Conservation (phyloP, 2,113 vertebrate genomes). For the Paratilapia polleni region DNA sequence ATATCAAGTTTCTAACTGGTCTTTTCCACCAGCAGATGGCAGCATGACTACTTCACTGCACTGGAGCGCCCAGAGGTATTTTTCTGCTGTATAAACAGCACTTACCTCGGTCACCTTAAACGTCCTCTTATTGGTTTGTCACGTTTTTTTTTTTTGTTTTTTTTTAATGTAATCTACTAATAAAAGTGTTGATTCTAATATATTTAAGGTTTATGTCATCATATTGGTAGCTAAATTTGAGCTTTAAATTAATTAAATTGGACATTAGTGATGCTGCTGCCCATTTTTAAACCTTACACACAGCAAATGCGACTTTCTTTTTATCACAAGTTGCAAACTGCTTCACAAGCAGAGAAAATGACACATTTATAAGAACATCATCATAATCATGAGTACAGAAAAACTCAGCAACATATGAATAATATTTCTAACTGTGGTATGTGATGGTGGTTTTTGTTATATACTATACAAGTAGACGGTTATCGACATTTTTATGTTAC, state of each 20-base stretch:
- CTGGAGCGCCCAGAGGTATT: background rate
- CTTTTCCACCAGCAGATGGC: slow-evolving; percentile 66
- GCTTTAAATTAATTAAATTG: background rate
- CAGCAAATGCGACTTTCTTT: background rate
- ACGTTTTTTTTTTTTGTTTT: background rate
- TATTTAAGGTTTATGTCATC: background rate
- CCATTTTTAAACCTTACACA: background rate
- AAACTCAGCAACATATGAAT: too few relatives aligned
- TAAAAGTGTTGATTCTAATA: background rate
- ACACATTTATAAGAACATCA: background rate
- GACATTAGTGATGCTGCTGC: background rate
- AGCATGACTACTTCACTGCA: slow-evolving; percentile 55
- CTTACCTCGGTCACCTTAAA: background rate
- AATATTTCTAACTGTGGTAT: too few relatives aligned
- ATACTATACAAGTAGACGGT: background rate
- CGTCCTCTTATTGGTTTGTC: background rate
- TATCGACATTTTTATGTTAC: background rate
- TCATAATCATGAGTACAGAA: background rate
- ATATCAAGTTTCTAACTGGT: background rate
- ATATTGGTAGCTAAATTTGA: background rate
- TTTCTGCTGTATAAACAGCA: slow-evolving; percentile 11
- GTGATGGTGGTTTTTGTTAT: too few relatives aligned
- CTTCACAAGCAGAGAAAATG: background rate
- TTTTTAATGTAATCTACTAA: background rate
- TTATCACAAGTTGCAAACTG: background rate